Evolutionary conservation across 1,140 invertebrate genomes (phyloP).

Genomic region (Spodoptera frugiperda): DNA sequence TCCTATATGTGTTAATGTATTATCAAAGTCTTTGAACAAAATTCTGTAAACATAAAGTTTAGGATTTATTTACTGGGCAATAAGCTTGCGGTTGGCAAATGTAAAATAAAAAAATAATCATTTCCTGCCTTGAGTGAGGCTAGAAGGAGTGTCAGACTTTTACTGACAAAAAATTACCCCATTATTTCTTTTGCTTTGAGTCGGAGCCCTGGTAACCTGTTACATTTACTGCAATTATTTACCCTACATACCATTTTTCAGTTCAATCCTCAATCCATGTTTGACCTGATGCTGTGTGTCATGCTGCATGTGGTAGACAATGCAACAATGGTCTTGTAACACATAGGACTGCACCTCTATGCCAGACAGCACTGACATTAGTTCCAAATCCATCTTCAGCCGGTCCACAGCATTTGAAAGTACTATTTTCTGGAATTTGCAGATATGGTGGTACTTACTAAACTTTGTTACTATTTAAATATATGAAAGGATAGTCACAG

Average conservation of each 20-base stretch:
- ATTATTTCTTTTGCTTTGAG: no score
- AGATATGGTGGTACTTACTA: neutral
- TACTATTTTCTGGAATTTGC: conserved; percentile 68
- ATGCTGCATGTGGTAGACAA: conserved; percentile 75
- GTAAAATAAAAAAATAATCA: no score
- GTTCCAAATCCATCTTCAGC: conserved; percentile 63
- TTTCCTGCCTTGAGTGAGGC: no score
- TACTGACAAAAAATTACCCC: no score
- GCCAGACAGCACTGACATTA: conserved; percentile 71
- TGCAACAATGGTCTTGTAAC: conserved; percentile 69
- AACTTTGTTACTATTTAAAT: neutral
- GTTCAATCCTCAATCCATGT: conserved; percentile 74
- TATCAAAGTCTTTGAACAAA: no score
- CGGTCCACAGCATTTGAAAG: conserved; percentile 63
- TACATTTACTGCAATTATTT: no score
- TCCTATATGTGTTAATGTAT: no score
- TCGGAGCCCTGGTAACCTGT: no score
- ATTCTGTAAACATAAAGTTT: no score
- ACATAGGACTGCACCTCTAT: conserved; percentile 75
- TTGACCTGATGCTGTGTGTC: conserved; percentile 59
- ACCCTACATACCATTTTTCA: conserved; percentile 59
- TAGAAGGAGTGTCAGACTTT: no score
- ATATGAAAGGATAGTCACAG: neutral
- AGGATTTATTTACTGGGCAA: no score
- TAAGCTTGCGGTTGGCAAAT: no score